phyloP scores from a whole-genome alignment of 2,888 invertebrate genomes.

The Tanytarsus gracilentus region DNA sequence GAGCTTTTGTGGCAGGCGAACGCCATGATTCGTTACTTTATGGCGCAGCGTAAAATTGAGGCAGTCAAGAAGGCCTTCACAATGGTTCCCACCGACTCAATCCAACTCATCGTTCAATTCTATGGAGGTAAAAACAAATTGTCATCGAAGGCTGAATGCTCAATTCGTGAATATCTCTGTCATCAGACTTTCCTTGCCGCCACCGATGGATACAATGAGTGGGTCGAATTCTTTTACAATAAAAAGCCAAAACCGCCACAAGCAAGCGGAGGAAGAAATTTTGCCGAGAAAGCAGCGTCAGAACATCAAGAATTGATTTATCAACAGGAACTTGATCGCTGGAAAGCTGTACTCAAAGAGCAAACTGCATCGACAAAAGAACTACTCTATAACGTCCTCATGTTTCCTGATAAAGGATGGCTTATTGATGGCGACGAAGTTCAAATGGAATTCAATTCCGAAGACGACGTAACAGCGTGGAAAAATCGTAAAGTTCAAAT shows the following conservation, averaged over 20 bases:
- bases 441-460: slow-evolving; percentile 37
- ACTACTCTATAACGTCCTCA: slow-evolving; percentile 72
- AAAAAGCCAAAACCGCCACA: slow-evolving; percentile 65
- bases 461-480: slow-evolving; percentile 48
- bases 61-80: slow-evolving; percentile 69
- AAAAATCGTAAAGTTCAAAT: slow-evolving; percentile 52
- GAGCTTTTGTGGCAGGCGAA: slow-evolving; percentile 85
- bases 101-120: slow-evolving; percentile 48
- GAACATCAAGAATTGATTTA: slow-evolving; percentile 76
- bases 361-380: slow-evolving; percentile 69
- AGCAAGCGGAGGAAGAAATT: slow-evolving; percentile 53
- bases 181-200: slow-evolving; percentile 80
- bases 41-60: slow-evolving; percentile 71
- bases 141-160: slow-evolving; percentile 45
- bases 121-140: slow-evolving; percentile 44
- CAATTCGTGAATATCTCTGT: slow-evolving; percentile 74
- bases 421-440: slow-evolving; percentile 55
- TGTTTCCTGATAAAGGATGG: slow-evolving; percentile 89
- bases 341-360: slow-evolving; percentile 59
- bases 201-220: slow-evolving; percentile 78
- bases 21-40: slow-evolving; percentile 74
- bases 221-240: slow-evolving; percentile 76
- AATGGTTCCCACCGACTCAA: slow-evolving; percentile 59
- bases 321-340: slow-evolving; percentile 66
- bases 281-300: slow-evolving; percentile 79